phyloP scores from a whole-genome alignment of 2,797 vertebrate species.

The Carcharodon carcharias region DNA sequence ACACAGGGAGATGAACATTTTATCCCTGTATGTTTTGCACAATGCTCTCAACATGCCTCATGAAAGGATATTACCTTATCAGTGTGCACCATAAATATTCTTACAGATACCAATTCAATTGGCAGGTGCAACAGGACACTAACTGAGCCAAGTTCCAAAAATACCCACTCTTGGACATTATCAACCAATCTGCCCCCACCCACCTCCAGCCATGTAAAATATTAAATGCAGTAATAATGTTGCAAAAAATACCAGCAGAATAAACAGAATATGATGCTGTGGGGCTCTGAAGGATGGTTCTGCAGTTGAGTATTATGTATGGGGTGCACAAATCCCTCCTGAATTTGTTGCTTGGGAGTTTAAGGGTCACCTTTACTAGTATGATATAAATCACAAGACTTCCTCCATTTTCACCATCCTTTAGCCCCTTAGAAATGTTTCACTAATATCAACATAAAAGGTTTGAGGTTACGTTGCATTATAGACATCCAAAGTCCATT shows the following conservation, averaged over 20 bases:
- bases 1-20: background rate
- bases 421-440: background rate
- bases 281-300: background rate
- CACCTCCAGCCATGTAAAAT: background rate
- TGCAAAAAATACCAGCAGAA: background rate
- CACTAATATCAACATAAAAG: background rate
- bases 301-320: background rate
- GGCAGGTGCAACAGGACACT: background rate
- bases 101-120: background rate
- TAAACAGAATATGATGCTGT: background rate
- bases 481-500: background rate
- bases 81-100: background rate
- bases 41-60: background rate
- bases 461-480: background rate
- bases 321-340: background rate
- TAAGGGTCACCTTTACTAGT: background rate
- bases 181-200: background rate
- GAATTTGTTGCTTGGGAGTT: background rate
- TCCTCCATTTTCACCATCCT: background rate
- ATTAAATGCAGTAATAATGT: background rate
- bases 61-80: background rate
- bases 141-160: background rate
- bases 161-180: background rate
- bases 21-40: background rate
- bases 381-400: background rate